Conservation (phyloP, 1,140 invertebrate genomes). For the Conus betulinus region DNA sequence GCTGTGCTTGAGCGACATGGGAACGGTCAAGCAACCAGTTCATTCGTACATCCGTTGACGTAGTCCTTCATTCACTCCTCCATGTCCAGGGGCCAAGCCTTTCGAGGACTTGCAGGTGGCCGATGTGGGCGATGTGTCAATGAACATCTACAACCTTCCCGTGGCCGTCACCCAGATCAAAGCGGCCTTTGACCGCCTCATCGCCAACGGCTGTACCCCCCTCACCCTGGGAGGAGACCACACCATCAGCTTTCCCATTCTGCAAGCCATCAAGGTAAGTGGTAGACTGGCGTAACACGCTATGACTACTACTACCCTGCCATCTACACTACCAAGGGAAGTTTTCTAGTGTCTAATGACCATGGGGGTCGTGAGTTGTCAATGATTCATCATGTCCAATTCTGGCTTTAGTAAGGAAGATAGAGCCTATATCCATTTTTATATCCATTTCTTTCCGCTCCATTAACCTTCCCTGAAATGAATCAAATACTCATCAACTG, state of each 20-base stretch:
- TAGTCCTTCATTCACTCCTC: not conserved
- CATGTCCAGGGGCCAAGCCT: constrained; percentile 62
- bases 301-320: not conserved
- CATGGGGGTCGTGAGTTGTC: no score
- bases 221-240: constrained; percentile 71
- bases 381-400: not conserved
- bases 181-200: constrained; percentile 53
- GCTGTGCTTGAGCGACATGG: no score
- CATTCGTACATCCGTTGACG: not conserved
- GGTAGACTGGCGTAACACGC: no score
- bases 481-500: no score
- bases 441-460: no score
- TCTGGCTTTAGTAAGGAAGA: no score
- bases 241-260: constrained; percentile 70
- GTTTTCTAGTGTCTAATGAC: no score
- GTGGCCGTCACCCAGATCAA: constrained; percentile 65
- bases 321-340: no score
- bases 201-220: constrained; percentile 64
- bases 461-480: no score
- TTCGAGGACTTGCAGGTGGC: constrained; percentile 70
- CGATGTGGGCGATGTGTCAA: constrained; percentile 68
- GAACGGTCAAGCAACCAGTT: no score
- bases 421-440: no score
- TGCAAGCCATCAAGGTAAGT: constrained; percentile 70
- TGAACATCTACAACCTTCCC: constrained; percentile 68